Base-by-base conservation (phyloP, 2,113 vertebrate genomes). In the Phainopepla nitens region DNA sequence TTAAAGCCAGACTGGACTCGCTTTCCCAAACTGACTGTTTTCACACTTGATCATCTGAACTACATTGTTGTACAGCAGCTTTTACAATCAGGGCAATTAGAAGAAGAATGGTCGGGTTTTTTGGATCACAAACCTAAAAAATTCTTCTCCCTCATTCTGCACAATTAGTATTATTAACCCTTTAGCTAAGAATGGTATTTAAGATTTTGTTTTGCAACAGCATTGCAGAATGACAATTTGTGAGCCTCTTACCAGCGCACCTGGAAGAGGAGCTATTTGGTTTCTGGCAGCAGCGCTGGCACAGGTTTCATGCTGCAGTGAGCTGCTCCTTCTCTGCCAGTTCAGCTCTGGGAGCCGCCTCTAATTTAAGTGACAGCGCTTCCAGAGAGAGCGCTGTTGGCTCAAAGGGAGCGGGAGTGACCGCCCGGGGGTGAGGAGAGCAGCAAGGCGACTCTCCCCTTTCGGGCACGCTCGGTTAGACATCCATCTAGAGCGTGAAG, bases 301-400 rank as follows among this genome's bases (percentile, higher is more conserved):
- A 13, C 56, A 4, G n/a, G 24, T 15, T 84, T 64, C 20, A 51
- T 13, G 61, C 87, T 31, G 64, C 47, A 25, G 33, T 6, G 21
- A 89, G 21, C 72, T 87, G 91, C 87, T 89, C 60, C 0, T 87
- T 84, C 82, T 53, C 87, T 93, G 84, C 82, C 81, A 58, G 35
- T 35, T 85, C 84, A 31, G 39, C 51, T 89, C 78, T 8, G 11
- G 2, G 14, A 91, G 39, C 81, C 3, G 6, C 87, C 90, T 64
- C 78, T 85, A 68, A 95, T 91, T 33, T 31, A 82, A 89, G 65
- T 89, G 96, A 95, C 93, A 94, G 95, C 6, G 0, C 90, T 75
- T 25, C 1, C 0, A n/a, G 9, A 73, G 76, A 20, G 18, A 21
- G 45, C 1, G 2, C 56, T 22, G 28, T 4, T 17, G 65, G 78